Conservation (phyloP, 2,113 vertebrate species). For the Dipodomys spectabilis region DNA sequence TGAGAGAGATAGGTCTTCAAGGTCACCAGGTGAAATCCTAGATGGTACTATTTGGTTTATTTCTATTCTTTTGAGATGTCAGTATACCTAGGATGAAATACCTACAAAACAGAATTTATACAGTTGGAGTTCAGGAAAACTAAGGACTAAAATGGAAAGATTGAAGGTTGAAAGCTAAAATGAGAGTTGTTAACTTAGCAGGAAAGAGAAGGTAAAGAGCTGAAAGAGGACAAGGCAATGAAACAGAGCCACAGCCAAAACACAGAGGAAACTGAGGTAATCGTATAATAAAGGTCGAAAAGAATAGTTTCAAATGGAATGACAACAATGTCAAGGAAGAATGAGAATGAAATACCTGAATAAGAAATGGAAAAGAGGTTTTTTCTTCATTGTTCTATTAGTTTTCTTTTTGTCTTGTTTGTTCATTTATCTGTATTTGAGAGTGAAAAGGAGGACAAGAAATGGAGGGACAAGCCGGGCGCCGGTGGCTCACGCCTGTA, state of each 20-base stretch:
- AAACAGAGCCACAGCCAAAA: conserved; percentile 3
- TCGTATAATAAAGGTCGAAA: background rate
- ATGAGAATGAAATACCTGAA: background rate
- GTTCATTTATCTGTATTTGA: no score
- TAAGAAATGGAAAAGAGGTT: no score
- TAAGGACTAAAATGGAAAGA: conserved; percentile 38
- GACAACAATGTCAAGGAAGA: background rate
- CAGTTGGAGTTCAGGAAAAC: background rate
- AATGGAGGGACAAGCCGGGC: no score
- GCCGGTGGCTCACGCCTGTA: no score
- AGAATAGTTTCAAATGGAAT: conserved; percentile 28
- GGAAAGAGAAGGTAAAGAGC: background rate
- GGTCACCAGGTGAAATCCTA: background rate
- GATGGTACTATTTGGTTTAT: background rate
- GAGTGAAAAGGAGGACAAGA: no score
- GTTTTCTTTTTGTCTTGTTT: no score
- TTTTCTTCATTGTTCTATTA: no score
- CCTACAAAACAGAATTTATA: conserved; percentile 24
- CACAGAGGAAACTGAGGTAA: background rate
- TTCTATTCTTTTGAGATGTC: background rate
- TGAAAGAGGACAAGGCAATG: conserved; percentile 36
- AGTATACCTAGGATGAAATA: background rate
- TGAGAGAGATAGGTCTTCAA: no score
- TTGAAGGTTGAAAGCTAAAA: conserved; percentile 27
- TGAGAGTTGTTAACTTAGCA: background rate